Percentiles rank a stretch among this genome's conserved stretches.
These are phyloP conservation scores for Mastigias papua DNA, from an alignment of 30 jellyfish, hydroid and myxozoan genomes.

Conservation along the genomic window DNA sequence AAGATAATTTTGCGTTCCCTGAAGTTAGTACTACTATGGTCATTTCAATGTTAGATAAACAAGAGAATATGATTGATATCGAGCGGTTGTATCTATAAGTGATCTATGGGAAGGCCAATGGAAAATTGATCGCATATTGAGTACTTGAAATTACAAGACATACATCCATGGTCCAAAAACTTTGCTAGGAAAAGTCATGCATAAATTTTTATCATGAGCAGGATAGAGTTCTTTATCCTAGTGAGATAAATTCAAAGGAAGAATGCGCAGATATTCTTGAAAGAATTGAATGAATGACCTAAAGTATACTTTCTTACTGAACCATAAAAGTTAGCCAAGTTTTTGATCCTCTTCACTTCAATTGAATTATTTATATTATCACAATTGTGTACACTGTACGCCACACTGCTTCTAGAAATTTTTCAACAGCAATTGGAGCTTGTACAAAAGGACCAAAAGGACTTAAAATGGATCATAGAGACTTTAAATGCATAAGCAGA, in stretches of 20 bases:
- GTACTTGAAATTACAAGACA: constrained; percentile 1
- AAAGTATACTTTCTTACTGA: too few species aligned
- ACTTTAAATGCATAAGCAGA: too few species aligned
- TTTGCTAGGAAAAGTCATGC: constrained; percentile 21
- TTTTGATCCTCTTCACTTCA: too few species aligned
- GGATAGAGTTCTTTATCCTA: constrained; percentile 8
- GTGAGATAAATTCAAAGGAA: not conserved
- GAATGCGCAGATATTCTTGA: constrained; percentile 35
- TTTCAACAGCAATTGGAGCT: too few species aligned
- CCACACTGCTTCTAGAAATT: too few species aligned
- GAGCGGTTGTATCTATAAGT: constrained; percentile 48
- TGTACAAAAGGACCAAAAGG: too few species aligned
- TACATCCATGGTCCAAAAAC: constrained; percentile 63
- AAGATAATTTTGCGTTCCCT: constrained; percentile 33
- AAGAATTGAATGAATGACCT: too few species aligned
- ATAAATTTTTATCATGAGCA: constrained; percentile 10
- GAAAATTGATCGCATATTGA: not conserved
- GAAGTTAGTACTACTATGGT: constrained; percentile 78
- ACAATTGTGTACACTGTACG: too few species aligned
- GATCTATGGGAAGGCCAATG: constrained; percentile 45
- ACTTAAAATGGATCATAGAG: too few species aligned
- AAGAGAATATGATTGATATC: constrained; percentile 10
- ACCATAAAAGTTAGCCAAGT: too few species aligned
- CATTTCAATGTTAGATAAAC: constrained; percentile 29
- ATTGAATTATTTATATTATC: too few species aligned